A percentile compares a stretch with the other conserved stretches of the same genome.
Conservation (phyloP, 1,140 invertebrate genomes). For the Alviniconcha marisindica region DNA sequence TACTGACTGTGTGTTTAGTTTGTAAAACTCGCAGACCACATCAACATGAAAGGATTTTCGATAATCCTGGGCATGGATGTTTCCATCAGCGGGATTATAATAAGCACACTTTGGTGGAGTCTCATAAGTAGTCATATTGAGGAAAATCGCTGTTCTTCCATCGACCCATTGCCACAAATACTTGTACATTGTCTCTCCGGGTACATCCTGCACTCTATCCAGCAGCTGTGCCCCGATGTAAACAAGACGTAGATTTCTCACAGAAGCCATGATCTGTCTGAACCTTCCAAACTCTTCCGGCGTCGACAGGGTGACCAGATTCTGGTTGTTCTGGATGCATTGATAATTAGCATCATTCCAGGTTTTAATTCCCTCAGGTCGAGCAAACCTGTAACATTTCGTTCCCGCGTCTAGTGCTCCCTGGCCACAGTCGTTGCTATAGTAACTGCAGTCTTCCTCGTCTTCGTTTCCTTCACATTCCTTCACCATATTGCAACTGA, state of each 20-base stretch:
- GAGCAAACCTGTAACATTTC: background rate
- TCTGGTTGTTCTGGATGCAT: background rate
- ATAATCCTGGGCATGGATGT: background rate
- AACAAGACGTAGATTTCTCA: background rate
- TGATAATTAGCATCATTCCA: background rate
- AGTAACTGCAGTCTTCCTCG: background rate
- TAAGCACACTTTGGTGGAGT: too few species aligned
- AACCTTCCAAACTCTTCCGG: background rate
- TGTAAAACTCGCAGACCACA: background rate
- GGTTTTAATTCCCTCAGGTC: background rate
- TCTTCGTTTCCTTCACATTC: constrained; percentile 2
- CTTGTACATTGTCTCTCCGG: background rate
- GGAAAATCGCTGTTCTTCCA: background rate
- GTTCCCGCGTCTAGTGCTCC: background rate
- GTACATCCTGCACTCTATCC: background rate
- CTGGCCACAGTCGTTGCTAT: background rate
- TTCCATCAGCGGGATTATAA: too few species aligned
- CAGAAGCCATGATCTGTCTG: background rate
- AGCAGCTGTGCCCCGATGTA: background rate
- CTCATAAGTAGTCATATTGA: too few species aligned
- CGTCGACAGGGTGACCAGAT: background rate
- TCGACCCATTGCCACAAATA: constrained; percentile 11
- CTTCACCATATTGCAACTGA: background rate
- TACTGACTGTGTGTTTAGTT: background rate
- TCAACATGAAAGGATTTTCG: too few species aligned